Evolutionary conservation across 2,113 vertebrate species (phyloP).

Genomic region (Nothoprocta pentlandii): DNA sequence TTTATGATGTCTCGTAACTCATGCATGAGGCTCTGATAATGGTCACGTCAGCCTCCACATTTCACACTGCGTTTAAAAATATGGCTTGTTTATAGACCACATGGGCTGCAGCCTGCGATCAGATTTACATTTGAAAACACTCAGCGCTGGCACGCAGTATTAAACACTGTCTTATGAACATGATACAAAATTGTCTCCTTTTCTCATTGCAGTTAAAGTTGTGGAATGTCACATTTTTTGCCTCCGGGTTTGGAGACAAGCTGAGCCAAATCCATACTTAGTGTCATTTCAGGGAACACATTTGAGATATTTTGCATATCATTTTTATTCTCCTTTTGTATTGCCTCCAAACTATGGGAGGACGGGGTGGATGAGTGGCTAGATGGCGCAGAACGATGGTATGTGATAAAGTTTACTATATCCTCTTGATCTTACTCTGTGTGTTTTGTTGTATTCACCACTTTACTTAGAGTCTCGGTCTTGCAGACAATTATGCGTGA

Average conservation of each 20-base stretch:
- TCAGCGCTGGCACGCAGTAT: neutral
- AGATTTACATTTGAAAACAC: conserved; percentile 19
- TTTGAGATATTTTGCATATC: neutral
- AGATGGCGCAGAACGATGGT: neutral
- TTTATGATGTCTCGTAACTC: conserved; percentile 36
- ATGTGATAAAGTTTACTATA: neutral
- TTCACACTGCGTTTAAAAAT: conserved; percentile 35
- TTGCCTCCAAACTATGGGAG: neutral
- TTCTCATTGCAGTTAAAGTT: neutral
- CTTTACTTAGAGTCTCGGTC: neutral
- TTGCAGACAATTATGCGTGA: neutral
- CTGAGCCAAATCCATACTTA: rapidly evolving
- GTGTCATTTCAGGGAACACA: neutral
- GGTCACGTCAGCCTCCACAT: conserved; percentile 15
- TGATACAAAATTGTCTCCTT: rapidly evolving
- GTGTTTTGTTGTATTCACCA: neutral
- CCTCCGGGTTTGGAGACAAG: neutral
- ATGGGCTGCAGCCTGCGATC: neutral
- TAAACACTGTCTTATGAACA: neutral
- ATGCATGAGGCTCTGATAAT: conserved; percentile 34
- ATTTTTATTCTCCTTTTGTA: neutral
- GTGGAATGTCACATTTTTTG: neutral
- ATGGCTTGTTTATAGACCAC: conserved; percentile 24
- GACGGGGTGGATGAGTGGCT: neutral
- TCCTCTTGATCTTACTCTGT: neutral